Evolutionary conservation across 2,888 invertebrate species (phyloP).

Genomic region (Choreutis nemorana): DNA sequence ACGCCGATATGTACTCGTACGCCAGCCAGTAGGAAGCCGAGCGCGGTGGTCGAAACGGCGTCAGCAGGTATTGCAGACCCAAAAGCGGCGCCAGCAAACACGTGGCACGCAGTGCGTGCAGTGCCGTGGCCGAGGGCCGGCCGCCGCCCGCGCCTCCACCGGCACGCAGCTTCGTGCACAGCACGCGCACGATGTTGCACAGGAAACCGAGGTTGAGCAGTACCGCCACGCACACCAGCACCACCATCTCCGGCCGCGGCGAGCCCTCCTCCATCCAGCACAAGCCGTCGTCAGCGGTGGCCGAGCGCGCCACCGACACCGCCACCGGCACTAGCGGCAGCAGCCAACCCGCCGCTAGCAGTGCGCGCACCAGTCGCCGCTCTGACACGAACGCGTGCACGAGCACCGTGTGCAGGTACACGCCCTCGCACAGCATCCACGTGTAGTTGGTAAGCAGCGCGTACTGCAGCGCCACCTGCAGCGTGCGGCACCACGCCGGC

Average conservation of each 20-base stretch:
- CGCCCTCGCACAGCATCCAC: slow-evolving; percentile 97
- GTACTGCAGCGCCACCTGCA: slow-evolving; percentile 86
- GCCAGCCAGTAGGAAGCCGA: slow-evolving; percentile 76
- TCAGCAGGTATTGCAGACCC: slow-evolving; percentile 89
- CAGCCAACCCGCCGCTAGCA: slow-evolving; percentile 87
- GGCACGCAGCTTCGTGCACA: slow-evolving; percentile 82
- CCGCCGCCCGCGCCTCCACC: slow-evolving; percentile 70
- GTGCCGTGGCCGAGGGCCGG: slow-evolving; percentile 71
- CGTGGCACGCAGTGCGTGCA: slow-evolving; percentile 84
- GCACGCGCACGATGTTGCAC: slow-evolving; percentile 88
- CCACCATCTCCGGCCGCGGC: slow-evolving; percentile 77
- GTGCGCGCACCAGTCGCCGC: slow-evolving; percentile 81
- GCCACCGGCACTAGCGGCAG: slow-evolving; percentile 74
- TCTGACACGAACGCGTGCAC: slow-evolving; percentile 92
- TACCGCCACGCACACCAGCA: slow-evolving; percentile 82
- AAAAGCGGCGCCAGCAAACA: slow-evolving; percentile 89
- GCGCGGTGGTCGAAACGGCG: slow-evolving; percentile 80
- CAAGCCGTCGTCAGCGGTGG: slow-evolving; percentile 42
- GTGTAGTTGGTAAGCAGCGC: slow-evolving; percentile 92
- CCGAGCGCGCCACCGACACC: slow-evolving; percentile 73
- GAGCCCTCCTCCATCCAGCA: slow-evolving; percentile 80
- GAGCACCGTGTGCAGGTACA: slow-evolving; percentile 92
- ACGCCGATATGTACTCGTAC: slow-evolving; percentile 86
- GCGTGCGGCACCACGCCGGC: slow-evolving; percentile 80
- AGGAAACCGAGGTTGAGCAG: slow-evolving; percentile 84